Conservation (phyloP, 2,797 vertebrate species). For the Huso huso region DNA sequence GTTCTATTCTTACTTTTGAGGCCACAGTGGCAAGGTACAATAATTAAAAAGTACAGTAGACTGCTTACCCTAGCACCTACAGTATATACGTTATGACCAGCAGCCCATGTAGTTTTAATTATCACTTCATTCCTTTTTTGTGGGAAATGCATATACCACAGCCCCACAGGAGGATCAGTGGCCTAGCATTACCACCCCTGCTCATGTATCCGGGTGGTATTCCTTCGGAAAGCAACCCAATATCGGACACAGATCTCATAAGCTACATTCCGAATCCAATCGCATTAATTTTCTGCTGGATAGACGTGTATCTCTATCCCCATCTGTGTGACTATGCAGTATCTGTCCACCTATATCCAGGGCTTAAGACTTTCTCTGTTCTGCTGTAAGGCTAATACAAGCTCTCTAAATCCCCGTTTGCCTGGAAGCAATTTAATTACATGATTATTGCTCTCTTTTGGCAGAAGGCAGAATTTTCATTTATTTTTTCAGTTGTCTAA, state of each 20-base stretch:
- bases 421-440: slow-evolving; percentile 8
- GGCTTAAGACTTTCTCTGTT: not conserved
- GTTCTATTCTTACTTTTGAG: too few species aligned
- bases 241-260: slow-evolving; percentile 40
- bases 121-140: too few species aligned
- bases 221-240: slow-evolving; percentile 48
- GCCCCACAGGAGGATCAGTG: slow-evolving; percentile 26
- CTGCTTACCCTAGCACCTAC: too few species aligned
- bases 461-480: not conserved
- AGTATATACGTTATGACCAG: too few species aligned
- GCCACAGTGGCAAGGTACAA: too few species aligned
- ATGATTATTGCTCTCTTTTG: slow-evolving; percentile 3
- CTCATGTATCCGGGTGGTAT: slow-evolving; percentile 36
- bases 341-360: slow-evolving; percentile 21
- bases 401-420: slow-evolving; percentile 1
- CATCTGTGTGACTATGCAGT: slow-evolving; percentile 17
- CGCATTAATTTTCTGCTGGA: slow-evolving; percentile 25
- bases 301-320: slow-evolving; percentile 31
- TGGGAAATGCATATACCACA: too few species aligned
- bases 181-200: slow-evolving; percentile 31
- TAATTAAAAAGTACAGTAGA: too few species aligned
- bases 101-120: too few species aligned
- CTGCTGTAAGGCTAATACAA: not conserved
- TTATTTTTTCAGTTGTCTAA: not conserved
- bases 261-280: slow-evolving; percentile 30